These are phyloP conservation scores for Watersipora subatra DNA, from an alignment of 1,140 invertebrate species.

Conservation along the genomic window DNA sequence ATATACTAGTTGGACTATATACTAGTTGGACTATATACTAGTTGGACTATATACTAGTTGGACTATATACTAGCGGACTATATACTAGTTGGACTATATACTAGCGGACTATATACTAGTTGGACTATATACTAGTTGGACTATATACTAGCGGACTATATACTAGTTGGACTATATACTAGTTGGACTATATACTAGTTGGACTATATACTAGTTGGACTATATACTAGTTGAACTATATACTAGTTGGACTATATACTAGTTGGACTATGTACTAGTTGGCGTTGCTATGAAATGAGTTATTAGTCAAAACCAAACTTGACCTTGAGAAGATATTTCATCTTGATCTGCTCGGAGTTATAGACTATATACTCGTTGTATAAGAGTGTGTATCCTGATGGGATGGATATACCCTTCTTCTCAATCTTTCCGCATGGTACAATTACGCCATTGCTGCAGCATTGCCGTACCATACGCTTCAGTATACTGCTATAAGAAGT, in stretches of 20 bases:
- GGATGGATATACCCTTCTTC: slow-evolving; percentile 23
- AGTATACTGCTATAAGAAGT: background rate
- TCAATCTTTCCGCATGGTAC: slow-evolving; percentile 34
- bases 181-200: background rate
- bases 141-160: background rate
- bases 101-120: too few species aligned
- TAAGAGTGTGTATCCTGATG: slow-evolving; percentile 30
- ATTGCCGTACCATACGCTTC: too few species aligned
- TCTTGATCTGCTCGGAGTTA: slow-evolving; percentile 36
- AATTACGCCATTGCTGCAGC: slow-evolving; percentile 22
- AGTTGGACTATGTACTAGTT: background rate
- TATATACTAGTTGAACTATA: background rate
- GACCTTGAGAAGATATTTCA: slow-evolving; percentile 37
- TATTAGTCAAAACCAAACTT: slow-evolving; percentile 34
- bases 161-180: background rate
- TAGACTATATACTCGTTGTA: slow-evolving; percentile 44
- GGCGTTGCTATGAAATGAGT: background rate
- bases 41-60: too few species aligned
- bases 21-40: too few species aligned
- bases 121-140: background rate
- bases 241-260: background rate
- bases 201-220: background rate
- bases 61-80: too few species aligned
- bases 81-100: too few species aligned
- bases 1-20: too few species aligned